Evolutionary conservation across 2,797 vertebrate genomes (phyloP), one percentile per base, ranked within the genome.

Genomic region (Anguilla anguilla): DNA sequence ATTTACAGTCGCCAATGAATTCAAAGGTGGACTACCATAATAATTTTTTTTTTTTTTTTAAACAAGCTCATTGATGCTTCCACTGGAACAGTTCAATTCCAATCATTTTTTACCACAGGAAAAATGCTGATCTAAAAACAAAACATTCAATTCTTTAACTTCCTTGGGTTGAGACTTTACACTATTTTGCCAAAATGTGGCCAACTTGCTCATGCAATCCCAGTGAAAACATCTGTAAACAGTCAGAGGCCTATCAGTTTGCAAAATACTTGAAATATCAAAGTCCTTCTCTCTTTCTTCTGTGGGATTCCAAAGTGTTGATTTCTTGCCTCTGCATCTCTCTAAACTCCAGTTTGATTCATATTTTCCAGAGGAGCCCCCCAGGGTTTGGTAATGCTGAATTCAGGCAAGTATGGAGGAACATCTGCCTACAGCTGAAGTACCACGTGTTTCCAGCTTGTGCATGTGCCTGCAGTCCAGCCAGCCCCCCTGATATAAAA

Each of bases 221-320:
- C 53, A 89, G 89, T 89, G 85, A 57, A 31, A 87, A 89, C 91
- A 90, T 91, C 86, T 93, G 89, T 85, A 90, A 86, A 84, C 85
- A 86, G 88, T 89, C 43, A 88, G 57, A 59, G 31, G 22, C 79
- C 79, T 74, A 84, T 82, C 22, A 46, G 51, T 35, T 57, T 35
- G 39, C 35, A 85, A n/a, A 79, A 85, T 5, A 25, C 49, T 77
- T 19, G 83, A 77, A 77, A 85, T 79, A 61, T 64, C 69, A 85
- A 59, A 43, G 15, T 61, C 25, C 51, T 88, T 57, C 83, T 83
- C 87, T 46, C 61, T 25, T 43, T 85, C 55, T 31, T 59, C 57
- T 31, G 55, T 85, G 25, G 11, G 83, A n/a, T n/a, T 39, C 31
- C 72, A 51, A 84, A 77, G 53, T 85, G 87, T 85, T 77, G 83